phyloP scores from a whole-genome alignment of 1,140 invertebrate species.

The Achatina immaculata region DNA sequence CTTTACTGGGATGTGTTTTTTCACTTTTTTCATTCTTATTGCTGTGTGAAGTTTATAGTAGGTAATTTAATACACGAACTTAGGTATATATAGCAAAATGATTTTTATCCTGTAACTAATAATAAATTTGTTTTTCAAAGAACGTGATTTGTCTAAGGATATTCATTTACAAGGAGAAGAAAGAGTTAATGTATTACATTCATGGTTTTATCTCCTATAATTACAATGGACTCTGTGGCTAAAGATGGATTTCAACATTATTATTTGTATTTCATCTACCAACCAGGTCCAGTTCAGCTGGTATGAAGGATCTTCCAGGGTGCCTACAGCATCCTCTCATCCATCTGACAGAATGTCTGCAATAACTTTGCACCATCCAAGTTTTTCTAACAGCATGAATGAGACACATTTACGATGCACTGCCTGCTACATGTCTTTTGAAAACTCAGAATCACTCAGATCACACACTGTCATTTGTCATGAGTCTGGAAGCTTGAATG shows the following conservation, averaged over 20 bases:
- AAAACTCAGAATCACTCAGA: neutral
- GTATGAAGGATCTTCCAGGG: neutral
- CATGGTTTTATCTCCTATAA: neutral
- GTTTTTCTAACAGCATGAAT: neutral
- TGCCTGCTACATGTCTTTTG: neutral
- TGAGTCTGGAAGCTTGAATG: neutral
- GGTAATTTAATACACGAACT: no score
- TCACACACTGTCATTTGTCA: neutral
- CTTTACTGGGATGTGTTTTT: no score
- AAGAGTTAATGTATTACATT: neutral
- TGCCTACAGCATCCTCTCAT: neutral
- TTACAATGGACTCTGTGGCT: neutral
- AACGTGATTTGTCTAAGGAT: no score
- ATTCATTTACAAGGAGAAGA: no score
- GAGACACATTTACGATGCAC: neutral
- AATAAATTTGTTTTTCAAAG: no score
- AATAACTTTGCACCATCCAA: neutral
- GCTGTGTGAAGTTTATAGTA: no score
- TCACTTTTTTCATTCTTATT: no score
- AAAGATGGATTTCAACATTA: neutral
- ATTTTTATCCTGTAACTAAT: no score
- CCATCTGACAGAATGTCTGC: neutral
- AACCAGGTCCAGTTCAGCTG: constrained; percentile 4
- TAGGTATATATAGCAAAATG: no score
- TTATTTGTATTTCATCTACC: constrained; percentile 18